These are phyloP conservation scores for Lota lota DNA, from an alignment of 2,113 vertebrate species.

Conservation along the genomic window DNA sequence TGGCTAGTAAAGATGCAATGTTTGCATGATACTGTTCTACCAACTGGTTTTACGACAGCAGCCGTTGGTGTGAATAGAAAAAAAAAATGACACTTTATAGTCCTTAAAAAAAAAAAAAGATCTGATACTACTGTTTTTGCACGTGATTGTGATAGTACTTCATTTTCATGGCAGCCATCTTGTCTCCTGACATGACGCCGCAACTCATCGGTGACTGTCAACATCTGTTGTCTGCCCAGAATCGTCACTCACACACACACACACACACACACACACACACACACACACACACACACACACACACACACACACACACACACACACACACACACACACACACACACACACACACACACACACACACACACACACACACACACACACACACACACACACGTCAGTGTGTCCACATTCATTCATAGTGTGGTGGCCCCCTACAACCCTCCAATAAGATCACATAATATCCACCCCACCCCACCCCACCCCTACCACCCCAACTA, in stretches of 20 bases:
- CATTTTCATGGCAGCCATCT: slow-evolving; percentile 6
- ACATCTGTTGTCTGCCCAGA: slow-evolving; percentile 16
- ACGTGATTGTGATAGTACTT: neutral
- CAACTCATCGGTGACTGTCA: neutral
- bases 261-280: neutral
- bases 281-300: slow-evolving; percentile 23
- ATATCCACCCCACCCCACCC: neutral
- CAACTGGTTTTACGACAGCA: slow-evolving; percentile 18
- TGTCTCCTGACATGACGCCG: neutral
- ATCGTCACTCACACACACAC: slow-evolving; percentile 17
- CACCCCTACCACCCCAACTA: neutral
- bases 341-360: slow-evolving; percentile 2
- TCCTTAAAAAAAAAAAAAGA: neutral
- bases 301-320: slow-evolving; percentile 3
- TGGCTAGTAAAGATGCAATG: slow-evolving; percentile 15
- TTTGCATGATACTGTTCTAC: neutral
- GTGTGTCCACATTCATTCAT: slow-evolving; percentile 56
- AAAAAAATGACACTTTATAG: neutral
- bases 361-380: neutral
- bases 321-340: slow-evolving; percentile 27
- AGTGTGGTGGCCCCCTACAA: slow-evolving; percentile 37
- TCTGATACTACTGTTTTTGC: slow-evolving; percentile 3
- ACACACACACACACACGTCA: slow-evolving; percentile 23
- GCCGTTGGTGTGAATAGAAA: slow-evolving; percentile 34
- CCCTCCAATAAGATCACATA: neutral